Evolutionary conservation across 2,113 vertebrate species (phyloP).

Genomic region (Protomyctophum bolini): DNA sequence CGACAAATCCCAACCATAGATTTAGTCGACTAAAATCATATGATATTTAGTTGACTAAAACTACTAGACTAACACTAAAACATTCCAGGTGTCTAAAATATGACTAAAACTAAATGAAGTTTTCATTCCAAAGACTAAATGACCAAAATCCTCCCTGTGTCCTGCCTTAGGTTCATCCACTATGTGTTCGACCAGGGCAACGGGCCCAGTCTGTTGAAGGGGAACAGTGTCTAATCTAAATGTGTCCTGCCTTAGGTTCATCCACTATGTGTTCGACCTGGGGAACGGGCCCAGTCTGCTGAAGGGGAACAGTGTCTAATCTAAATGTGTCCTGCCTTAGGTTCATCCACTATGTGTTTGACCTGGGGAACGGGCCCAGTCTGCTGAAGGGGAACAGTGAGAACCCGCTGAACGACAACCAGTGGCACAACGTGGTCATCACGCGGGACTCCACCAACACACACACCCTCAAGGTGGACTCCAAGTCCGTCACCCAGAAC

Average conservation of each 20-base stretch:
- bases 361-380: constrained; percentile 96
- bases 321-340: constrained; percentile 69
- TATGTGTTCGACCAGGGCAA: constrained; percentile 97
- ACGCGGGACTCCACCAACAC: constrained; percentile 93
- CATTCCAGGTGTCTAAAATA: too few species aligned
- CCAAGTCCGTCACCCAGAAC: constrained; percentile 94
- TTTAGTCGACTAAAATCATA: too few species aligned
- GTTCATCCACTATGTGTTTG: constrained; percentile 96
- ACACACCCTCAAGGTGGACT: constrained; percentile 93
- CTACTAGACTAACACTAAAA: too few species aligned
- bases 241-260: constrained; percentile 79
- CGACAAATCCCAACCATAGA: too few species aligned
- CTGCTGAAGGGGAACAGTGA: constrained; percentile 97
- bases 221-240: too few species aligned
- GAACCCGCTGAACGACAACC: constrained; percentile 92
- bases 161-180: constrained; percentile 88
- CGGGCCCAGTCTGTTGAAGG: constrained; percentile 94
- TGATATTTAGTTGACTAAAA: too few species aligned
- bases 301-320: constrained; percentile 97
- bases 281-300: constrained; percentile 95
- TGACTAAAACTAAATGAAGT: too few species aligned
- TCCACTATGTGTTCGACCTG: constrained; percentile 96
- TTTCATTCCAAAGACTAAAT: too few species aligned
- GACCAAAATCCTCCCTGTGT: too few species aligned
- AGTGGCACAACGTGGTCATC: constrained; percentile 97